Evolutionary conservation across 2,113 vertebrate species (phyloP).

Genomic region (Potamarius usumacintae): DNA sequence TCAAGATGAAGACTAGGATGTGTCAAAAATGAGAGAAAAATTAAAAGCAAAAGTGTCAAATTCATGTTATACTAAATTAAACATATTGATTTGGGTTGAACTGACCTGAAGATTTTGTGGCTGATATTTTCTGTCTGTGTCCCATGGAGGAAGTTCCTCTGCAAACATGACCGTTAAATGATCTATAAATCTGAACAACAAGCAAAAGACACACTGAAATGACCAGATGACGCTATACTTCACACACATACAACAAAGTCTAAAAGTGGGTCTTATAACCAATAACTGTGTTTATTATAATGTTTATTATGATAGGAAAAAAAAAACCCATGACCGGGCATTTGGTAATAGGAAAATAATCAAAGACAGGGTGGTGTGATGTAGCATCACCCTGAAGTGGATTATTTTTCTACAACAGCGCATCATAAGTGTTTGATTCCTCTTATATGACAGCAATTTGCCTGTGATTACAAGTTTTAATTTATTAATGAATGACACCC

Average conservation of each 20-base stretch:
- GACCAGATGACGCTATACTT: background rate
- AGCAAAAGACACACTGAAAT: background rate
- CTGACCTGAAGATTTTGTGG: constrained; percentile 82
- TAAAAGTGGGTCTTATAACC: background rate
- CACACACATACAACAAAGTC: background rate
- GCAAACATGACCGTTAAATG: constrained; percentile 91
- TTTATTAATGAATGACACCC: background rate
- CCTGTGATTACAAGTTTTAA: background rate
- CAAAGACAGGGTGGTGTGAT: background rate
- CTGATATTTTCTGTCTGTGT: constrained; percentile 84
- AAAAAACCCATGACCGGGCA: background rate
- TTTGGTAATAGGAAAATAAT: background rate
- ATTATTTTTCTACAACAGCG: background rate
- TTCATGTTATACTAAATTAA: background rate
- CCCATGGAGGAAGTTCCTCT: constrained; percentile 88
- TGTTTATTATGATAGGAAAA: background rate
- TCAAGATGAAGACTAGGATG: background rate
- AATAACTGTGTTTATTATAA: background rate
- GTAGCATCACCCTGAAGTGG: background rate
- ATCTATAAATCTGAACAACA: constrained; percentile 81
- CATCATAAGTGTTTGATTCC: background rate
- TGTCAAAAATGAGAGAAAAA: background rate
- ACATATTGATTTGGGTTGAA: background rate
- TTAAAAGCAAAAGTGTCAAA: background rate
- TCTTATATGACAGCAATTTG: background rate